phyloP scores from a whole-genome alignment of 1,140 invertebrate genomes.

The Lucilia sericata region DNA sequence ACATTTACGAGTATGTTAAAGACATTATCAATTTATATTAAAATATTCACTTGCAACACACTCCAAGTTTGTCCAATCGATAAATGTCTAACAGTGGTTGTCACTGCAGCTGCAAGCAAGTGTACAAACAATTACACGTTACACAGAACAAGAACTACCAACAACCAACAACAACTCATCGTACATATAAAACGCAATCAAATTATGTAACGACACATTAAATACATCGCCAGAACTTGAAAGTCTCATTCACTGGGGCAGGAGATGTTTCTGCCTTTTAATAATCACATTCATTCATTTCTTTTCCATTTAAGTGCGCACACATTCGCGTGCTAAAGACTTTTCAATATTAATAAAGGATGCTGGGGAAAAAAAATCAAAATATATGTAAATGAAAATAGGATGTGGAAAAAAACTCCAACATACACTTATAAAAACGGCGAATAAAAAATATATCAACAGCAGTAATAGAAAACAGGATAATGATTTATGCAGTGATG shows the following conservation, averaged over 20 bases:
- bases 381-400: background rate
- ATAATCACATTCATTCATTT: background rate
- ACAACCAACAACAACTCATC: background rate
- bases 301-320: background rate
- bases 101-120: background rate
- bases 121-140: background rate
- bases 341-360: slow-evolving; percentile 15
- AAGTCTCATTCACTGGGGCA: background rate
- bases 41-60: background rate
- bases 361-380: background rate
- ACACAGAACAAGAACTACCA: background rate
- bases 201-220: slow-evolving; percentile 23
- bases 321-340: slow-evolving; percentile 11
- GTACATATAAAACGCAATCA: slow-evolving; percentile 11
- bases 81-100: background rate
- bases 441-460: background rate
- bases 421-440: background rate
- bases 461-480: background rate
- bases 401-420: background rate
- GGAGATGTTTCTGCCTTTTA: background rate
- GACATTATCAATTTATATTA: background rate
- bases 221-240: slow-evolving; percentile 1
- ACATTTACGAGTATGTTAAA: background rate
- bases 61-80: background rate
- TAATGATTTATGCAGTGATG: background rate